Conservation (phyloP, 2,888 invertebrate species). For the Ormyrus rosae region DNA sequence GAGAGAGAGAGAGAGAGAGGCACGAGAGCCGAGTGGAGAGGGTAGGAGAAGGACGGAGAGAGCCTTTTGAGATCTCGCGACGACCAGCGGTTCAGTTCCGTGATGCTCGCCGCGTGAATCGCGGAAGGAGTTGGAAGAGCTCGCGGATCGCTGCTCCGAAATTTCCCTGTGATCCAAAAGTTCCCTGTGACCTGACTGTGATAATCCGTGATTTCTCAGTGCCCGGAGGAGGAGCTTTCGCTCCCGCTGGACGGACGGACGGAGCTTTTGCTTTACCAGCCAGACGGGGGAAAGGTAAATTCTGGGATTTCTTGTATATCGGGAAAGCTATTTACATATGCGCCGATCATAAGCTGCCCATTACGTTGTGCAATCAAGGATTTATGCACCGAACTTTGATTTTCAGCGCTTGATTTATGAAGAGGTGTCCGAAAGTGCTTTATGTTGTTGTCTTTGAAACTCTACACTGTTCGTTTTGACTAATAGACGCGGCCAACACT, state of each 20-base stretch:
- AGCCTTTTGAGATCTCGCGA: slow-evolving; percentile 65
- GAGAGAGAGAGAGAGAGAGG: slow-evolving; percentile 38
- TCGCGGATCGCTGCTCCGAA: too few species aligned
- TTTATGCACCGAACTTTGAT: not conserved
- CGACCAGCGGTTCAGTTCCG: slow-evolving; percentile 67
- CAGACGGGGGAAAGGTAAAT: slow-evolving; percentile 30
- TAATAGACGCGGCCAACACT: not conserved
- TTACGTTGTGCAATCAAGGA: not conserved
- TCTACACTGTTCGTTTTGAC: not conserved
- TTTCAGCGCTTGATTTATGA: not conserved
- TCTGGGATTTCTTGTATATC: not conserved
- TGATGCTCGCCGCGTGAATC: slow-evolving; percentile 60
- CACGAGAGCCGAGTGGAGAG: slow-evolving; percentile 16
- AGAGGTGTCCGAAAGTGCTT: not conserved
- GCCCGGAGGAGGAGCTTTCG: too few species aligned
- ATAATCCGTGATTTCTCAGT: too few species aligned
- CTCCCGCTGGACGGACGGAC: too few species aligned
- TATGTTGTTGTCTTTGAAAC: not conserved
- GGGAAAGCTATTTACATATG: not conserved
- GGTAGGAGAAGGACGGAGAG: slow-evolving; percentile 45
- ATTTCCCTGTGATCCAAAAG: too few species aligned
- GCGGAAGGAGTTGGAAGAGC: slow-evolving; percentile 48
- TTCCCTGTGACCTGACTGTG: too few species aligned
- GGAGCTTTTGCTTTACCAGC: not conserved
- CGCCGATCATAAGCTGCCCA: not conserved